These are phyloP conservation scores for Ciconia nigra DNA, from an alignment of 2,797 vertebrate species.

Conservation along the genomic window DNA sequence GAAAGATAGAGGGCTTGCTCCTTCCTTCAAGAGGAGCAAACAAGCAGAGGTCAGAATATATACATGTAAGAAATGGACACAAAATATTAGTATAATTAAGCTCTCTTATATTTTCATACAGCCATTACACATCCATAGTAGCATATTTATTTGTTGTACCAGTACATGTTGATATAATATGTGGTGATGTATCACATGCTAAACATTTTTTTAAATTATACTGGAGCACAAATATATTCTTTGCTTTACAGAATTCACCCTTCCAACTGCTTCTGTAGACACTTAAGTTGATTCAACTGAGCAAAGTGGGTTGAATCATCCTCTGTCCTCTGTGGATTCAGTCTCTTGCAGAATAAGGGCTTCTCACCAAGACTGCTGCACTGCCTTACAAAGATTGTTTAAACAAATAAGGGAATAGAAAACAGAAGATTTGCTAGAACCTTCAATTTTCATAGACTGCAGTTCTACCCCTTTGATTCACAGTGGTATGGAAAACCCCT, in stretches of 20 bases:
- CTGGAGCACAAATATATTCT: background rate
- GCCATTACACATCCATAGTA: background rate
- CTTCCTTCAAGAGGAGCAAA: background rate
- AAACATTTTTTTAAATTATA: background rate
- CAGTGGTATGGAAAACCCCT: background rate
- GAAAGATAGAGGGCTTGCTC: background rate
- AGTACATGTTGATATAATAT: background rate
- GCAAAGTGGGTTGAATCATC: background rate
- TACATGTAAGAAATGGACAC: background rate
- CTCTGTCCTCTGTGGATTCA: background rate
- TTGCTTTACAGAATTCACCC: background rate
- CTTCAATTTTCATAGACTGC: background rate
- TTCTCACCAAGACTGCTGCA: background rate
- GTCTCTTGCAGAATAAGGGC: background rate
- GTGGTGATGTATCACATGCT: background rate
- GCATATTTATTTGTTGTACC: background rate
- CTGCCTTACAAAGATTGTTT: background rate
- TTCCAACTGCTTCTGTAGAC: background rate
- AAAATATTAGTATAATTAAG: background rate
- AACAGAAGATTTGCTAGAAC: background rate
- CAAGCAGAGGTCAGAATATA: background rate
- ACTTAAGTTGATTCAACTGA: background rate
- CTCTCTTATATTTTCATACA: background rate
- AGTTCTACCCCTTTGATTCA: background rate
- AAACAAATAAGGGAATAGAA: background rate